Percentiles rank a stretch among this genome's conserved stretches.
Conservation (phyloP, 2,888 invertebrate genomes). For the Diarsia dahlii region DNA sequence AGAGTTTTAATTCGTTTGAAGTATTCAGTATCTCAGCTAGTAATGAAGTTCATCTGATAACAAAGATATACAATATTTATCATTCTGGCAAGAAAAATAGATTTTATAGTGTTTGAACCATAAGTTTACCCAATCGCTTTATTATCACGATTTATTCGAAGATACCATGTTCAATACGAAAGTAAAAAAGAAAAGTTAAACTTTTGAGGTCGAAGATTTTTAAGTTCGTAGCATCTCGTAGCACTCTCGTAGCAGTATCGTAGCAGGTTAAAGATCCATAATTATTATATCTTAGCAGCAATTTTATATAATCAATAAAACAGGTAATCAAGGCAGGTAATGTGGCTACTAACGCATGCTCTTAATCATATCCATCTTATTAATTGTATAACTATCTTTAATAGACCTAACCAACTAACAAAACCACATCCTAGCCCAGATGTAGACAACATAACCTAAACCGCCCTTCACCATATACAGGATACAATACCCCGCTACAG, state of each 20-base stretch:
- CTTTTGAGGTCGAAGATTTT: background rate
- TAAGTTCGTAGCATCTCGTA: background rate
- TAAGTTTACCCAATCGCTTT: conserved; percentile 39
- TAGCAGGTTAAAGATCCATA: background rate
- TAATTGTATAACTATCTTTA: background rate
- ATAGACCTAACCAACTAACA: background rate
- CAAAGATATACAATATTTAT: conserved; percentile 39
- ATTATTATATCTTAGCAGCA: background rate
- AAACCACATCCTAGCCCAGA: background rate
- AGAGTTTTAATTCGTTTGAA: conserved; percentile 29
- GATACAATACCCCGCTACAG: conserved; percentile 67
- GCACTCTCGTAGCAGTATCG: conserved; percentile 1
- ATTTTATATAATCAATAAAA: background rate
- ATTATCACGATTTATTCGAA: conserved; percentile 47
- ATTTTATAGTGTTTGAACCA: conserved; percentile 29
- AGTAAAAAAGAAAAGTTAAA: conserved; percentile 3
- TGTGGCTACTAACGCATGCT: background rate
- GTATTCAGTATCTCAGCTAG: conserved; percentile 12
- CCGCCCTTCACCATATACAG: background rate
- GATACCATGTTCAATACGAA: conserved; percentile 12
- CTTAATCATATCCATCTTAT: background rate
- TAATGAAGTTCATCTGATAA: conserved; percentile 32
- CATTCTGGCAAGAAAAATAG: conserved; percentile 41
- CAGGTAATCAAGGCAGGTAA: background rate
- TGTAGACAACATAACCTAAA: background rate